Conservation (phyloP, 37 sponge, comb jelly and placozoan species). For the Aplysina aerophoba region DNA sequence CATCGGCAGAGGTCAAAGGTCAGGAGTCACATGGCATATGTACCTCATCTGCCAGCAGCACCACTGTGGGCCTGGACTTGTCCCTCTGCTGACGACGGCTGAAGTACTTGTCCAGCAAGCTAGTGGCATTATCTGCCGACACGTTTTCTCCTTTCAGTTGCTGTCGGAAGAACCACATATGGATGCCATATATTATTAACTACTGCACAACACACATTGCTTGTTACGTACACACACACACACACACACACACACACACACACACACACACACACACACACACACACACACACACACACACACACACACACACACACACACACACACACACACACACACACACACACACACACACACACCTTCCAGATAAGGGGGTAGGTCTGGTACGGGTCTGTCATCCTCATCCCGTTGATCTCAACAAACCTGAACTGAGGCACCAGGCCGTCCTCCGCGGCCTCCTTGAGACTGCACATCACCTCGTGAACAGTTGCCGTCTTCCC, state of each 20-base stretch:
- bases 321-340: background rate
- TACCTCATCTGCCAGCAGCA: conserved; percentile 95
- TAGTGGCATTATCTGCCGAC: conserved; percentile 64
- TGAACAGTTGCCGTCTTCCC: conserved; percentile 98
- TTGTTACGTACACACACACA: conserved; percentile 5
- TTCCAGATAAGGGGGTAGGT: conserved; percentile 40
- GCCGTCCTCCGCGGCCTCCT: conserved; percentile 47
- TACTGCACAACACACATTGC: background rate
- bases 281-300: conserved; percentile 35
- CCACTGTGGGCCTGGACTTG: conserved; percentile 38
- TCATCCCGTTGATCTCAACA: conserved; percentile 94
- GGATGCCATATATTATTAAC: background rate
- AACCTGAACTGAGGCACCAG: conserved; percentile 75
- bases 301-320: conserved; percentile 30
- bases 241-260: conserved; percentile 35
- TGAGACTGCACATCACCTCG: conserved; percentile 70
- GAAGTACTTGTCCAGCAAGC: conserved; percentile 76
- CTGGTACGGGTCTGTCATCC: conserved; percentile 73
- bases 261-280: conserved; percentile 33
- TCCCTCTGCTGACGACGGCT: background rate
- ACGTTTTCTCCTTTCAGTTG: conserved; percentile 86
- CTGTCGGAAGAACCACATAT: conserved; percentile 23
- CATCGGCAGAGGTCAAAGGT: background rate
- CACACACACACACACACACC: background rate
- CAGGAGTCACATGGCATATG: too few relatives aligned